phyloP scores from a whole-genome alignment of 2,797 vertebrate species.

The Acanthiza pusilla region DNA sequence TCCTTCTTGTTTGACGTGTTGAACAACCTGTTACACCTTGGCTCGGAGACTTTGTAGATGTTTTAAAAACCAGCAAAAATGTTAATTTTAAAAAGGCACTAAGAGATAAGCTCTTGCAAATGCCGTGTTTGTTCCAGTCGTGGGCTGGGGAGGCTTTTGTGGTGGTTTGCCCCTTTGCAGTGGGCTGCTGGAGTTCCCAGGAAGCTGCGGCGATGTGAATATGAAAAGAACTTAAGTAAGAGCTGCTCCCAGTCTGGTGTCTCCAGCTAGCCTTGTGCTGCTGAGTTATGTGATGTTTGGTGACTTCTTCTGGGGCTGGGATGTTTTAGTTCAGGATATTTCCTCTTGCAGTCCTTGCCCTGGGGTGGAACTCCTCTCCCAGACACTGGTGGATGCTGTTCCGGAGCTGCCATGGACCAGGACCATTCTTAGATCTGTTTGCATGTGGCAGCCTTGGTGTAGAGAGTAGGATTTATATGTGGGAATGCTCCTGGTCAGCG shows the following conservation, averaged over 20 bases:
- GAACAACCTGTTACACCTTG: background rate
- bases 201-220: background rate
- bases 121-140: background rate
- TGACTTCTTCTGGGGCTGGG: background rate
- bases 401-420: background rate
- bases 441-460: fast-evolving
- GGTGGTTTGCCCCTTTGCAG: background rate
- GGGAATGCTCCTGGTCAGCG: background rate
- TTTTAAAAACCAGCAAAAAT: background rate
- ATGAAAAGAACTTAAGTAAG: background rate
- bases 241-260: background rate
- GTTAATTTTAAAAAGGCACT: fast-evolving
- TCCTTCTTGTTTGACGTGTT: background rate
- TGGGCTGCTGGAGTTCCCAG: background rate
- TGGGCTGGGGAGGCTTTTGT: background rate
- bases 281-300: background rate
- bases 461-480: background rate
- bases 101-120: background rate
- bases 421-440: fast-evolving
- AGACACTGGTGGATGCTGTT: background rate
- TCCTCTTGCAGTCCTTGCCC: background rate
- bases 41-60: background rate
- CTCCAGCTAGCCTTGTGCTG: fast-evolving
- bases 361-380: background rate
- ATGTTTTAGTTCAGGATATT: background rate